Percentiles rank a stretch among this genome's conserved stretches.
Evolutionary conservation across 1,140 invertebrate species (phyloP).

Genomic region (Ooceraea biroi): DNA sequence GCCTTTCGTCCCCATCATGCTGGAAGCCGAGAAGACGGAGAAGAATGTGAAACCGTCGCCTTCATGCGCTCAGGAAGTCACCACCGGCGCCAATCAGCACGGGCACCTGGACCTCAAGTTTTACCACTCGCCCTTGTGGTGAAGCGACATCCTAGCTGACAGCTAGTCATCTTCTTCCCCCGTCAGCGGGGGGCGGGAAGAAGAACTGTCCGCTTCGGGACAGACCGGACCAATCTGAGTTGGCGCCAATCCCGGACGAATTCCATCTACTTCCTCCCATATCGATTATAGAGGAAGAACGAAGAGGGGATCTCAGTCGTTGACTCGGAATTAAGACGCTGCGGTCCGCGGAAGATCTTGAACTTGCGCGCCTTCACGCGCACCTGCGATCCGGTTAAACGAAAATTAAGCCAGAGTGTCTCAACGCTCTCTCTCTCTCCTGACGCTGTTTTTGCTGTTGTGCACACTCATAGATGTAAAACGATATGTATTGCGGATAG

Average conservation of each 20-base stretch:
- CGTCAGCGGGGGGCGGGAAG: background rate
- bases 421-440: background rate
- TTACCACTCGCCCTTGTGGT: slow-evolving; percentile 85
- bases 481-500: slow-evolving; percentile 6
- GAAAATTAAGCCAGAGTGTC: background rate
- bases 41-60: slow-evolving; percentile 78
- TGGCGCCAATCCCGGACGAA: background rate
- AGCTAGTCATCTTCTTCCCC: background rate
- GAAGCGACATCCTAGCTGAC: slow-evolving; percentile 63
- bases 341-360: background rate
- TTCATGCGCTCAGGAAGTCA: slow-evolving; percentile 81
- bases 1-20: slow-evolving; percentile 60
- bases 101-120: slow-evolving; percentile 84
- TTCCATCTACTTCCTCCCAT: background rate
- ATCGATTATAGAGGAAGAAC: background rate
- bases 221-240: background rate
- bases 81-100: slow-evolving; percentile 72
- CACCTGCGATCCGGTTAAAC: background rate
- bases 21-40: slow-evolving; percentile 69
- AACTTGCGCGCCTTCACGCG: background rate
- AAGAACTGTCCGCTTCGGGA: background rate
- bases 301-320: background rate
- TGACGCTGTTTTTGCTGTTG: background rate
- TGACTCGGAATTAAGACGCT: slow-evolving; percentile 9
- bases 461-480: slow-evolving; percentile 11